A percentile compares a stretch with the other conserved stretches of the same genome.
These are phyloP conservation scores for Ophraella communa DNA, from an alignment of 2,888 invertebrate genomes.

Conservation along the genomic window DNA sequence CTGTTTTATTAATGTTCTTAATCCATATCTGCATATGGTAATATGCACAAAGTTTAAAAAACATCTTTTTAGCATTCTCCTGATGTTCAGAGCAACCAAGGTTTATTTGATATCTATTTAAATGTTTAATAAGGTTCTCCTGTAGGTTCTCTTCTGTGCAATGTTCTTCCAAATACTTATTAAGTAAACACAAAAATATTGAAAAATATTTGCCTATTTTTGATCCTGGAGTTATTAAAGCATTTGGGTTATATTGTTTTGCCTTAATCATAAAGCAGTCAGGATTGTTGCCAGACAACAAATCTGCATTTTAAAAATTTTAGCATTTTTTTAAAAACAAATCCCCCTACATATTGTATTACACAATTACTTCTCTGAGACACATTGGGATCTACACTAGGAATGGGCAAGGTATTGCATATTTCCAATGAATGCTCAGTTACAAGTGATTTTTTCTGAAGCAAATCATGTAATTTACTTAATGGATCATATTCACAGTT, in stretches of 20 bases:
- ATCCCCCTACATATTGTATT: neutral
- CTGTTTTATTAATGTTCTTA: slow-evolving; percentile 2
- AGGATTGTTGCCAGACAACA: neutral
- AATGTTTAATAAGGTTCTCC: neutral
- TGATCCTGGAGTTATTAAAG: slow-evolving; percentile 8
- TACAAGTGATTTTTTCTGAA: neutral
- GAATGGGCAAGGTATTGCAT: neutral
- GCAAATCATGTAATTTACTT: slow-evolving; percentile 13
- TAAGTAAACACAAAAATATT: slow-evolving; percentile 3
- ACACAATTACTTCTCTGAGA: slow-evolving; percentile 4
- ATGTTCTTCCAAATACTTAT: slow-evolving; percentile 10
- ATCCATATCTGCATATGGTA: slow-evolving; percentile 1
- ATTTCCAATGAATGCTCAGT: neutral
- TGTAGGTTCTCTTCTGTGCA: neutral
- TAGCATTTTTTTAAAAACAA: slow-evolving; percentile 1
- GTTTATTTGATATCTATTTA: neutral
- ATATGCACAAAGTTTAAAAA: neutral
- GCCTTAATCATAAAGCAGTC: slow-evolving; percentile 4
- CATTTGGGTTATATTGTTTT: slow-evolving; percentile 8
- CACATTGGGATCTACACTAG: neutral
- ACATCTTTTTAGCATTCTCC: neutral
- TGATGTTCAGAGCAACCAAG: neutral
- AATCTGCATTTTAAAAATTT: slow-evolving; percentile 1
- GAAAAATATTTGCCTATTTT: slow-evolving; percentile 5
- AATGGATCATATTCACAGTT: slow-evolving; percentile 37